Conservation (phyloP, 2,888 invertebrate genomes). For the Drosophila mimica region DNA sequence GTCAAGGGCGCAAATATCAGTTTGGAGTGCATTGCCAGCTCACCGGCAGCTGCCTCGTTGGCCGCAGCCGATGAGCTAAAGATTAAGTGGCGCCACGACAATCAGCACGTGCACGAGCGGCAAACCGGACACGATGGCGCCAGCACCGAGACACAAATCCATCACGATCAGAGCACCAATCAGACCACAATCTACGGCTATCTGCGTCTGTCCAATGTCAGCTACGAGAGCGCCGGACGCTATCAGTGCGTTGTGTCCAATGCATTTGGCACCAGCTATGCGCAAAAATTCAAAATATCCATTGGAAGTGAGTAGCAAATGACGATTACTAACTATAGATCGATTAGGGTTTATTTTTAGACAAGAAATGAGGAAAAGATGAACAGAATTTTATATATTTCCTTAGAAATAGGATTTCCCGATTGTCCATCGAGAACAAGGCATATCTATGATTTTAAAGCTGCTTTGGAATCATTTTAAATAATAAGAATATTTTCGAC, state of each 20-base stretch:
- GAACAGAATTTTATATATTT: too few relatives aligned
- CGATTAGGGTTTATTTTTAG: too few relatives aligned
- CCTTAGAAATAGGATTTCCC: too few relatives aligned
- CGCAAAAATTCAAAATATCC: constrained; percentile 92
- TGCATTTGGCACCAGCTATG: constrained; percentile 95
- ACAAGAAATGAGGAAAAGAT: background rate
- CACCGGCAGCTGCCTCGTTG: constrained; percentile 90
- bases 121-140: constrained; percentile 64
- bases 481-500: too few relatives aligned
- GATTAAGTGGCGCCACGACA: constrained; percentile 96
- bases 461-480: too few relatives aligned
- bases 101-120: constrained; percentile 86
- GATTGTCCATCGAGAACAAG: too few relatives aligned
- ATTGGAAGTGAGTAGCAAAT: constrained; percentile 89
- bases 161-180: constrained; percentile 82
- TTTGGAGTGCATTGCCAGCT: constrained; percentile 92
- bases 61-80: constrained; percentile 87
- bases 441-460: too few relatives aligned
- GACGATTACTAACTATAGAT: background rate
- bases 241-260: constrained; percentile 98
- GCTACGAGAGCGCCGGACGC: constrained; percentile 92
- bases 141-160: constrained; percentile 85
- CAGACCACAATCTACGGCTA: constrained; percentile 90
- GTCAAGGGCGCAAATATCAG: constrained; percentile 94
- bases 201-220: constrained; percentile 90